Conservation (phyloP, 2,797 vertebrate species). For the Labroides dimidiatus region DNA sequence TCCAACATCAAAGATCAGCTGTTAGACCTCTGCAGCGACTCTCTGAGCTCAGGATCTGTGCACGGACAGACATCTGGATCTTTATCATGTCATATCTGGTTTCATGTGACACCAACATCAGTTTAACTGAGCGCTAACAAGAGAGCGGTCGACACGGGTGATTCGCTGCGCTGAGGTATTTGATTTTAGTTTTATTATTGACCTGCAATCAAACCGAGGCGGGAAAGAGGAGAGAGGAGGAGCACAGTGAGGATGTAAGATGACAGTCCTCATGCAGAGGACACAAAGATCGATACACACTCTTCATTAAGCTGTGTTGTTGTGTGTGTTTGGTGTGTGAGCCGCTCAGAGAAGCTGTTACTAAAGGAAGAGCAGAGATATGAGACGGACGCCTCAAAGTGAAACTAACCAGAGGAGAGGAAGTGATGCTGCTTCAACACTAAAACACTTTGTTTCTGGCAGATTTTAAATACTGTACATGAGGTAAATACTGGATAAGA, state of each 20-base stretch:
- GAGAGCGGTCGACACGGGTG: conserved; percentile 27
- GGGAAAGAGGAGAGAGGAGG: neutral
- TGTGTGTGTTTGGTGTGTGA: neutral
- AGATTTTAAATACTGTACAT: no score
- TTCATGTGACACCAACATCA: conserved; percentile 48
- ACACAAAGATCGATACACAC: conserved; percentile 25
- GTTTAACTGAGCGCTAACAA: conserved; percentile 33
- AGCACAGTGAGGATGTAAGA: conserved; percentile 47
- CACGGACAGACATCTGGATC: conserved; percentile 2
- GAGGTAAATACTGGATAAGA: no score
- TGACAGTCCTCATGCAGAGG: conserved; percentile 55
- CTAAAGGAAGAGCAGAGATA: neutral
- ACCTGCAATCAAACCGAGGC: conserved; percentile 37
- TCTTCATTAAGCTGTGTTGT: conserved; percentile 3
- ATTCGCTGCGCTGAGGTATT: conserved; percentile 57
- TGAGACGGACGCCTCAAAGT: no score
- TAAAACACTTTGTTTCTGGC: no score
- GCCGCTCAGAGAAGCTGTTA: neutral
- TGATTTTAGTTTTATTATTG: conserved; percentile 65
- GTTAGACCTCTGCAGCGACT: no score
- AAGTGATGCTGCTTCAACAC: no score
- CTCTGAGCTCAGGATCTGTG: neutral
- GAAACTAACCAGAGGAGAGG: no score
- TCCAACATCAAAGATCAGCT: no score
- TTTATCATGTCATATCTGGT: conserved; percentile 58